Percentiles rank a stretch among this genome's conserved stretches.
These are phyloP conservation scores for Sapajus apella DNA, from an alignment of 2,113 vertebrate species.

Conservation along the genomic window DNA sequence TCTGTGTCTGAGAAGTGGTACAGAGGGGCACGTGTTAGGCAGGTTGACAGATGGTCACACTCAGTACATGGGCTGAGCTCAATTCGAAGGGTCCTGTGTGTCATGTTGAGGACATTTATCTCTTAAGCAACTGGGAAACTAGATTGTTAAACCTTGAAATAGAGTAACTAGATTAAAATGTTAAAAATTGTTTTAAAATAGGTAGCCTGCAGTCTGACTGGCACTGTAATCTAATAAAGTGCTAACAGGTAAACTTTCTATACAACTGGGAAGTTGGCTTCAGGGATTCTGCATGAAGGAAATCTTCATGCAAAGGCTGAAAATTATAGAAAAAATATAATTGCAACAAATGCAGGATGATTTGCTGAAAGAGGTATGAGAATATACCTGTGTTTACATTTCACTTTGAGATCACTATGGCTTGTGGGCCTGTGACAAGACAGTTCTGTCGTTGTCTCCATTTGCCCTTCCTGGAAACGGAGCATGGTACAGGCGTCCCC, in stretches of 20 bases:
- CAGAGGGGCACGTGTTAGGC: accelerated
- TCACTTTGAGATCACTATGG: neutral
- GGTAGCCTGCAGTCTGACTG: neutral
- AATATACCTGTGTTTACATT: neutral
- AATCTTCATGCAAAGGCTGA: neutral
- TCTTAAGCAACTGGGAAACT: neutral
- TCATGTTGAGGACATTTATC: neutral
- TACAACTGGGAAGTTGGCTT: neutral
- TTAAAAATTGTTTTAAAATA: neutral
- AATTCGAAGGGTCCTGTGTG: neutral
- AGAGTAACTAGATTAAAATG: neutral
- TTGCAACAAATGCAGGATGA: neutral
- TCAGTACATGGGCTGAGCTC: neutral
- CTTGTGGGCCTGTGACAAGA: neutral
- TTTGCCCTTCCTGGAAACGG: neutral
- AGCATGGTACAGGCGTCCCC: too few relatives aligned
- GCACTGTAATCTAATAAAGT: neutral
- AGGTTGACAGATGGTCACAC: neutral
- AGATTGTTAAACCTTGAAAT: neutral
- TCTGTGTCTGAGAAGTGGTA: neutral
- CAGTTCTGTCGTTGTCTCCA: neutral
- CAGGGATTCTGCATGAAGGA: neutral
- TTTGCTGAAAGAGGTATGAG: neutral
- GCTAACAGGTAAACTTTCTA: neutral
- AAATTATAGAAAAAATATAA: neutral